A percentile compares a stretch with the other conserved stretches of the same genome.
phyloP scores from a whole-genome alignment of 37 sponge, comb jelly and placozoan species.

The Mnemiopsis leidyi region DNA sequence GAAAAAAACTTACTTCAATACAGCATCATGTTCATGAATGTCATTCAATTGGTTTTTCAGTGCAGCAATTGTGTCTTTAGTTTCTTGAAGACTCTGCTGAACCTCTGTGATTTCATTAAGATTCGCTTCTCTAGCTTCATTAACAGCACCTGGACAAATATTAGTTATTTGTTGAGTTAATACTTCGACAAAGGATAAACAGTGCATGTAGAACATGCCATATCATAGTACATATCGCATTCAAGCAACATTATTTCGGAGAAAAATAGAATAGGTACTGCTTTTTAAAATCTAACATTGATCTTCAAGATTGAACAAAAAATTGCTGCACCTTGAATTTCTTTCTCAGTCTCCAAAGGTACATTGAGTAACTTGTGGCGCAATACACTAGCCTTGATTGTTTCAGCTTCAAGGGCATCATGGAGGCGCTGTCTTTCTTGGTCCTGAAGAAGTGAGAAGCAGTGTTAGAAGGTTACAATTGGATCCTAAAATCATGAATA shows the following conservation, averaged over 20 bases:
- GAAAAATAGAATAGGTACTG: too few species aligned
- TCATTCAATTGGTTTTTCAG: not conserved
- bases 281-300: too few species aligned
- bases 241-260: too few species aligned
- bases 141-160: constrained; percentile 52
- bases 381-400: constrained; percentile 57
- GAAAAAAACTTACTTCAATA: not conserved
- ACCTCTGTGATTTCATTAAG: constrained; percentile 2
- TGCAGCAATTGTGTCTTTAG: constrained; percentile 25
- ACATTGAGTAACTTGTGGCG: constrained; percentile 12
- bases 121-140: constrained; percentile 5
- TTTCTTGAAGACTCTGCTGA: not conserved
- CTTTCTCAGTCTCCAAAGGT: constrained; percentile 28
- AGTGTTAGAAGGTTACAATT: too few species aligned
- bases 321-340: constrained; percentile 50
- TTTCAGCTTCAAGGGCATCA: constrained; percentile 63
- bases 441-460: constrained; percentile 39
- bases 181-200: not conserved
- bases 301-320: not conserved
- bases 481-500: too few species aligned
- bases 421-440: constrained; percentile 34
- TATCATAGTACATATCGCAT: too few species aligned
- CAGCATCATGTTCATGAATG: not conserved
- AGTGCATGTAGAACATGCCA: too few species aligned
- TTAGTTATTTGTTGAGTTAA: too few species aligned